A percentile compares a stretch with the other conserved stretches of the same genome.
Conservation (phyloP, 2,113 vertebrate species). For the Chrysochloris asiatica region DNA sequence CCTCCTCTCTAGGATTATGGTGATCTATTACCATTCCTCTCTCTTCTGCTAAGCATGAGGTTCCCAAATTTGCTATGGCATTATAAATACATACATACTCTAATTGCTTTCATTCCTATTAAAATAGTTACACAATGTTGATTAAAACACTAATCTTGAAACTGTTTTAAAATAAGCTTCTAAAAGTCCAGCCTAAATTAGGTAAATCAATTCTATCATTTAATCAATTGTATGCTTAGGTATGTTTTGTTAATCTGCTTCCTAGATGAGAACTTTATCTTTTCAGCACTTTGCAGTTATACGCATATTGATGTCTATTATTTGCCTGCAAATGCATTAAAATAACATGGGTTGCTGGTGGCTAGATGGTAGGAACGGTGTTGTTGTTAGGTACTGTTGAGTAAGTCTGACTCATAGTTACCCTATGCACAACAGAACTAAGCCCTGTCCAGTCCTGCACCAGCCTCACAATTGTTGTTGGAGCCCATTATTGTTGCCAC, state of each 20-base stretch:
- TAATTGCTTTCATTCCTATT: not conserved
- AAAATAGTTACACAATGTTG: not conserved
- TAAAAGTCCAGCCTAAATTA: not conserved
- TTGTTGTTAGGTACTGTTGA: too few species aligned
- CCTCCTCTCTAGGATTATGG: not conserved
- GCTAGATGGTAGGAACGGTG: too few species aligned
- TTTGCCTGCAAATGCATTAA: conserved; percentile 12
- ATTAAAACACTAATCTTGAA: too few species aligned
- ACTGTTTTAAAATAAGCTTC: conserved; percentile 21
- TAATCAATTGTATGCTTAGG: too few species aligned
- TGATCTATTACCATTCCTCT: not conserved
- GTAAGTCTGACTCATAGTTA: too few species aligned
- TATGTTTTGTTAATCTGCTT: too few species aligned
- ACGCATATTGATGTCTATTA: not conserved
- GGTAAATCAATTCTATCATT: not conserved
- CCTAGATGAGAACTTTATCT: not conserved
- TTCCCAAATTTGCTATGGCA: conserved; percentile 9
- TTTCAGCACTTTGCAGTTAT: conserved; percentile 12
- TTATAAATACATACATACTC: not conserved
- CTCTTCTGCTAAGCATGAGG: not conserved
- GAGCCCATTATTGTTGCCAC: too few species aligned
- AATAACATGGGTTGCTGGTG: not conserved
- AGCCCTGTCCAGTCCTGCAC: too few species aligned
- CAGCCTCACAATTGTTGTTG: too few species aligned
- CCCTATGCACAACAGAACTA: too few species aligned